Evolutionary conservation across 2,797 vertebrate species (phyloP).

Genomic region (Steatocranus sp.): DNA sequence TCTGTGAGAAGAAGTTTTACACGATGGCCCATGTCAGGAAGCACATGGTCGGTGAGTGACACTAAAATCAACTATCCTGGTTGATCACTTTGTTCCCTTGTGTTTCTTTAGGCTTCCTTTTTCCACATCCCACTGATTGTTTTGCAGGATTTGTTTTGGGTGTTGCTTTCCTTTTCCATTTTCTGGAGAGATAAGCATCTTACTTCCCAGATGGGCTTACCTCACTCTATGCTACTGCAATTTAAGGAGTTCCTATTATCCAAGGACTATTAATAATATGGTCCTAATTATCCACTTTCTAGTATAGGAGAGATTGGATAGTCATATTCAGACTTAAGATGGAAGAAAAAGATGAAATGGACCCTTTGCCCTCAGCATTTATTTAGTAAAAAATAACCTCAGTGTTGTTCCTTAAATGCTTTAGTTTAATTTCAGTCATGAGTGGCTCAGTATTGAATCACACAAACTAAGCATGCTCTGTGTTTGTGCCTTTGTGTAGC

Average conservation of each 20-base stretch:
- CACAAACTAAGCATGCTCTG: slow-evolving; percentile 1
- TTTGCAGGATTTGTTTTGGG: slow-evolving; percentile 33
- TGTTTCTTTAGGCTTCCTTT: slow-evolving; percentile 10
- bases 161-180: slow-evolving; percentile 43
- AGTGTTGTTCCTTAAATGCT: not conserved
- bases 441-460: not conserved
- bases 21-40: slow-evolving; percentile 99
- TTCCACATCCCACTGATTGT: slow-evolving; percentile 16
- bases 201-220: not conserved
- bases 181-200: slow-evolving; percentile 38
- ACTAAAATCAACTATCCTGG: not conserved
- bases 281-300: not conserved
- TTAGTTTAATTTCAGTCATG: not conserved
- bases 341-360: not conserved
- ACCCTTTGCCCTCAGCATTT: not conserved
- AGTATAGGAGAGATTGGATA: not conserved
- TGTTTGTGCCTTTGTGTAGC: slow-evolving; percentile 68
- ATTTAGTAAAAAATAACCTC: not conserved
- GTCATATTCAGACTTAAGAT: not conserved
- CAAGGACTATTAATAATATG: not conserved
- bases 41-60: slow-evolving; percentile 97
- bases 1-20: slow-evolving; percentile 99
- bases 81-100: not conserved
- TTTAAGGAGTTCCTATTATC: not conserved
- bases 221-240: not conserved